Evolutionary conservation across 2,888 invertebrate species (phyloP).

Genomic region (Odontomyia ornata): DNA sequence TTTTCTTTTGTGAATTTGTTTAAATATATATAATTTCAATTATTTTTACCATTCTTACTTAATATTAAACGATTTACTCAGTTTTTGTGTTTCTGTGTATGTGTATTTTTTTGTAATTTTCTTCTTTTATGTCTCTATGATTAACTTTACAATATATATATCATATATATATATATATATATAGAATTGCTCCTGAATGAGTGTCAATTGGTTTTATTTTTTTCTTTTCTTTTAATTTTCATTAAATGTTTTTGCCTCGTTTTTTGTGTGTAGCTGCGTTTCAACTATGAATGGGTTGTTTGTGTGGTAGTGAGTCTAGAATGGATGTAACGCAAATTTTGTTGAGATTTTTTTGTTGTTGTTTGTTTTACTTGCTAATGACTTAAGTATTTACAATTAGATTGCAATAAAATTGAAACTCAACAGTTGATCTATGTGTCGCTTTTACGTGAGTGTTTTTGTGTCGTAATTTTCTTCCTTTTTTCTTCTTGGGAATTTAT

Average conservation of each 20-base stretch:
- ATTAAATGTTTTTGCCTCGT: too few species aligned
- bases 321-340: constrained; percentile 9
- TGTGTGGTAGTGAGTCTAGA: not conserved
- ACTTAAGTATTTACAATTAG: constrained; percentile 63
- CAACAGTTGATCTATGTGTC: constrained; percentile 14
- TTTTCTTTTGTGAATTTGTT: constrained; percentile 22
- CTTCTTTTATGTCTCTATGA: constrained; percentile 24
- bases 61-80: constrained; percentile 49
- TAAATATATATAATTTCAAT: constrained; percentile 42
- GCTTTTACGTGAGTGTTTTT: not conserved
- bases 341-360: not conserved
- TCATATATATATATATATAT: constrained; percentile 43
- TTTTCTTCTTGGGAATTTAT: not conserved
- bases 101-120: constrained; percentile 2
- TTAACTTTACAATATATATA: constrained; percentile 43
- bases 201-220: constrained; percentile 43
- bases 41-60: constrained; percentile 36
- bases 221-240: too few species aligned
- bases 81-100: constrained; percentile 53
- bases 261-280: constrained; percentile 24
- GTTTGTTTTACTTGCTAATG: constrained; percentile 57
- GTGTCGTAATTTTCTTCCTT: too few species aligned
- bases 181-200: constrained; percentile 49
- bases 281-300: constrained; percentile 15
- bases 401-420: not conserved